Percentiles rank a stretch among this genome's conserved stretches.
Evolutionary conservation across 2,888 invertebrate species (phyloP).

Genomic region (Schizotus pectinicornis): DNA sequence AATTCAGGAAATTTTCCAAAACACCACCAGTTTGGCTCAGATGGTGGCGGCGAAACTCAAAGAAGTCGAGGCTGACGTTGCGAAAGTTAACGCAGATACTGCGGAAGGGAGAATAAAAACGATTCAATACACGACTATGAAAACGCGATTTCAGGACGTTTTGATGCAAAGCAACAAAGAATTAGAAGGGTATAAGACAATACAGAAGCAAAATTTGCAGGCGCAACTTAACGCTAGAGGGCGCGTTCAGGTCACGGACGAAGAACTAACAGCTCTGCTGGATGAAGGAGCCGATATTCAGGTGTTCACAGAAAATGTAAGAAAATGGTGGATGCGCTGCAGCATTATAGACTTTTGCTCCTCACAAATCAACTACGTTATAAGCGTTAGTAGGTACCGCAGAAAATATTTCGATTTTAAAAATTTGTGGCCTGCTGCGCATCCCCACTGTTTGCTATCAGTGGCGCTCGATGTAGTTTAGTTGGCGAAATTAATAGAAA

Average conservation of each 20-base stretch:
- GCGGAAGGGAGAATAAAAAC: conserved; percentile 58
- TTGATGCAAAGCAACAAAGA: conserved; percentile 63
- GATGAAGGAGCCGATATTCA: conserved; percentile 56
- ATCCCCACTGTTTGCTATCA: no score
- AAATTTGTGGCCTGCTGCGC: no score
- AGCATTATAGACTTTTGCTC: no score
- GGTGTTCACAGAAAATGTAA: conserved; percentile 63
- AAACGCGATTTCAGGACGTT: conserved; percentile 59
- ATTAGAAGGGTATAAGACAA: conserved; percentile 62
- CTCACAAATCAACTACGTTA: no score
- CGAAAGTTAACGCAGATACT: conserved; percentile 30
- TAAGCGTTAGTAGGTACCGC: no score
- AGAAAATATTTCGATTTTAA: no score
- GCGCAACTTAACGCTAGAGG: conserved; percentile 63
- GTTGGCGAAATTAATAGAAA: not conserved
- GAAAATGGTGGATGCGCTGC: no score
- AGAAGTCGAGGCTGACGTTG: conserved; percentile 42
- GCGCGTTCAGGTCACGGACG: conserved; percentile 43
- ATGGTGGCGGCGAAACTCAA: conserved; percentile 44
- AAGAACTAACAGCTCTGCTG: conserved; percentile 57
- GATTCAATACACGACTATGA: conserved; percentile 60
- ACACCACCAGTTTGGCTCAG: conserved; percentile 44
- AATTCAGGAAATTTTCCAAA: conserved; percentile 45
- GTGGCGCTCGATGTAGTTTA: not conserved
- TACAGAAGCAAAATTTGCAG: conserved; percentile 62